These are phyloP conservation scores for Lycophotia porphyrea DNA, from an alignment of 2,888 invertebrate genomes.

Conservation along the genomic window DNA sequence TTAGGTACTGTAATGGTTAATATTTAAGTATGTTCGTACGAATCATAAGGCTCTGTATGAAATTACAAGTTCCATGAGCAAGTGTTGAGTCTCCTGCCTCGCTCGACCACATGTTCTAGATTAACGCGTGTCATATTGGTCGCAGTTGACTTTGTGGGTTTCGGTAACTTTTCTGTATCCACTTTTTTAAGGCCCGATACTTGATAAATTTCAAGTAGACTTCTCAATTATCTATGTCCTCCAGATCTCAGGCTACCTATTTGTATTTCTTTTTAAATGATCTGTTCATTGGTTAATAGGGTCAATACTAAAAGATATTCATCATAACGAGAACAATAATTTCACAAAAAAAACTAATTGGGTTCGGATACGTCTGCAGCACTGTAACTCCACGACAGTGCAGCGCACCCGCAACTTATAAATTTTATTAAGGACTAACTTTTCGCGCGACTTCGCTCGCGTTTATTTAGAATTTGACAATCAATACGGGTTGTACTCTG, in stretches of 20 bases:
- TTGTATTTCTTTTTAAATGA: not conserved
- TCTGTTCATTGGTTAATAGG: not conserved
- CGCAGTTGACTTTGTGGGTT: slow-evolving; percentile 40
- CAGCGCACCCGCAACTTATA: not conserved
- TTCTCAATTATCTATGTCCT: not conserved
- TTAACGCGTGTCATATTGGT: slow-evolving; percentile 44
- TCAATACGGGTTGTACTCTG: no score
- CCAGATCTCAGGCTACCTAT: not conserved
- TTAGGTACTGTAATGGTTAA: slow-evolving; percentile 5
- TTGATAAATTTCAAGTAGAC: not conserved
- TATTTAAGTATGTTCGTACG: not conserved
- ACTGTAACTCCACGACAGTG: not conserved
- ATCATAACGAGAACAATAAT: slow-evolving; percentile 1
- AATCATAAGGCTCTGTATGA: slow-evolving; percentile 22
- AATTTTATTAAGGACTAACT: slow-evolving; percentile 22
- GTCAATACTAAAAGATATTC: not conserved
- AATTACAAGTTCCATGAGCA: slow-evolving; percentile 39
- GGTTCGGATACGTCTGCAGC: slow-evolving; percentile 1
- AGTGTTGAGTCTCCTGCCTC: slow-evolving; percentile 36
- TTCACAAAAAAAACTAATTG: slow-evolving; percentile 1
- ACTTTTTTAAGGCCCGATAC: slow-evolving; percentile 11
- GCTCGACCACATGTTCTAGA: slow-evolving; percentile 54
- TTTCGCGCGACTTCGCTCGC: no score
- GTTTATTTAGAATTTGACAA: no score
- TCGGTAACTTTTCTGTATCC: slow-evolving; percentile 39